Base-by-base conservation (phyloP, 1,140 invertebrate genomes). In the Cotesia glomerata region DNA sequence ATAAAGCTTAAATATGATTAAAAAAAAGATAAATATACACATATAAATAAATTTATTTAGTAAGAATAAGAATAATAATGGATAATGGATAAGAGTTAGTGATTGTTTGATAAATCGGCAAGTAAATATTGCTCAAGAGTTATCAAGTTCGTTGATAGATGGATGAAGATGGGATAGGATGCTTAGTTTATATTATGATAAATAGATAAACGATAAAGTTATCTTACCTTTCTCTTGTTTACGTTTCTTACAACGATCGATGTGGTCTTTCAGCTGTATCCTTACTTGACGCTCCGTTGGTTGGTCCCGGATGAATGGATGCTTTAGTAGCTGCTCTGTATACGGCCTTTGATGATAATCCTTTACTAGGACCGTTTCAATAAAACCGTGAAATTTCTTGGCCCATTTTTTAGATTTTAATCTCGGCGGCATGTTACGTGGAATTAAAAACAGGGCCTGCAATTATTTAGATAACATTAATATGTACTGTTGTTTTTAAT, bases 341-440 rank as follows among this genome's bases (percentile, higher is more conserved):
- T 98, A 98, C 72, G 98, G 98, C 78, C 98, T 89, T 87, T 98
- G 96, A 85, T 97, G 96, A 87, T 99, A 99, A 88, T 99, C 97
- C 88, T 99, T 99, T 18, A 98, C 96, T 83, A 96, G 88, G 76
- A 95, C 94, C 16, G 93, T 93, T 83, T 96, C 94, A 78, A 96
- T 94, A 84, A 95, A 96, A 77, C 93, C 91, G 80, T 97, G 95
- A 88, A 98, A 98, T 86, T 97, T 97, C 85, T 96, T 97, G 69
- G 94, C 95, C 98, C 98, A 99, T 86, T 99, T 99, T 87, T 98
- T 98, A 39, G 96, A 97, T 85, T 98, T 99, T 75, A 99, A 91
- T 80, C 97, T 90, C 36, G 98, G 98, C 26, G 98, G 97, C 75
- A 95, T 93, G 89, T 99, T 99, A 82, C 98, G 91, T 72, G 98